Conservation (phyloP, 2,888 invertebrate species). For the Apodemia duryi region DNA sequence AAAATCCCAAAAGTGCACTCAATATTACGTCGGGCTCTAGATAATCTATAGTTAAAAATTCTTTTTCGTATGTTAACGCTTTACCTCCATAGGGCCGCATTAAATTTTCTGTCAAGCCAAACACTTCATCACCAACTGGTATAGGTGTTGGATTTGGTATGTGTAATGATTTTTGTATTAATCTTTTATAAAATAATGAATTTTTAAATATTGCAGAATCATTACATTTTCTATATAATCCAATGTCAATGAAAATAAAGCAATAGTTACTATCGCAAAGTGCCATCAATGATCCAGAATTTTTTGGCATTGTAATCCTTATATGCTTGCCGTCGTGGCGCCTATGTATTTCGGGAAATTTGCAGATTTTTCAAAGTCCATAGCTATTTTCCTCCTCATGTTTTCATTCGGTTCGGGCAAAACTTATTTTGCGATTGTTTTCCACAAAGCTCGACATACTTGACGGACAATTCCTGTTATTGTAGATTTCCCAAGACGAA, state of each 20-base stretch:
- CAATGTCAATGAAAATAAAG: conserved; percentile 32
- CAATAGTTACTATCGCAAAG: conserved; percentile 14
- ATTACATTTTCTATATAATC: conserved; percentile 33
- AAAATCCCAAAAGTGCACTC: conserved; percentile 18
- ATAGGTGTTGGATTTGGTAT: conserved; percentile 23
- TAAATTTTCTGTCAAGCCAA: conserved; percentile 35
- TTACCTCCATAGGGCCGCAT: conserved; percentile 37
- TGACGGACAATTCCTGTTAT: conserved; percentile 33
- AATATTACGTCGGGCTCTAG: conserved; percentile 33
- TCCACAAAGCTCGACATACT: conserved; percentile 36
- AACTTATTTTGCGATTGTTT: conserved; percentile 31
- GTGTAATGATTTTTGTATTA: conserved; percentile 31
- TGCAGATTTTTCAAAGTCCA: conserved; percentile 33
- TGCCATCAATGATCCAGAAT: conserved; percentile 35
- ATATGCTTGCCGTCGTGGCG: conserved; percentile 35
- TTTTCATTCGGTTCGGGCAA: conserved; percentile 25
- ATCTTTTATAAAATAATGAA: conserved; percentile 30
- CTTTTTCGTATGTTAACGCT: conserved; percentile 32
- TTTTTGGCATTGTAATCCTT: conserved; percentile 30
- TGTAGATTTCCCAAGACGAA: conserved; percentile 37
- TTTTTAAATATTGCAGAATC: conserved; percentile 32
- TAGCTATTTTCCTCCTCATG: conserved; percentile 33
- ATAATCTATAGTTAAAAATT: conserved; percentile 40
- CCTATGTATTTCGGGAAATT: conserved; percentile 29
- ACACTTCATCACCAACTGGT: conserved; percentile 39